phyloP scores from a whole-genome alignment of 2,113 vertebrate genomes.

The Ophthalmolycus amberensis region DNA sequence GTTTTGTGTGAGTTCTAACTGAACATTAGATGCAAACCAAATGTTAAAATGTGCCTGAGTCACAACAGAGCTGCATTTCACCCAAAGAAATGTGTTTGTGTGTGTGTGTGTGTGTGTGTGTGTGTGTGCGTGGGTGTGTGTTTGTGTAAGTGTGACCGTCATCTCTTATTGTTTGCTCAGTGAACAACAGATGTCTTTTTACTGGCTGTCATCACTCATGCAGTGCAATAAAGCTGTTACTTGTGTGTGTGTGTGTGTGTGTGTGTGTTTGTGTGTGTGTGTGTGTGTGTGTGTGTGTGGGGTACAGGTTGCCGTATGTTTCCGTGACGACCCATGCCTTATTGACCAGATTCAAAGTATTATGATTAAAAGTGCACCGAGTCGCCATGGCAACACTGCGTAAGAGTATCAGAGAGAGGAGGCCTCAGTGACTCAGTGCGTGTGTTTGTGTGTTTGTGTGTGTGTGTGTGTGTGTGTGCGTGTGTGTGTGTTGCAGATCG shows the following conservation, averaged over 20 bases:
- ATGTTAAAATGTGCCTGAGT: too few species aligned
- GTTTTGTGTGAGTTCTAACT: too few species aligned
- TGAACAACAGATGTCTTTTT: conserved; percentile 16
- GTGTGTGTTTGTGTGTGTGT: not conserved
- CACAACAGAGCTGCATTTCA: too few species aligned
- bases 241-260: conserved; percentile 14
- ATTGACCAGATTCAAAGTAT: conserved; percentile 42
- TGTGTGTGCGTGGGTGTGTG: not conserved
- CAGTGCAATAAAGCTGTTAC: conserved; percentile 10
- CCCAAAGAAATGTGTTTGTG: too few species aligned
- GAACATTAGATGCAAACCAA: too few species aligned
- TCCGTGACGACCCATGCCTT: conserved; percentile 22
- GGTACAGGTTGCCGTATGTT: not conserved
- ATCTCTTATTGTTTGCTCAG: not conserved
- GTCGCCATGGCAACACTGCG: conserved; percentile 44
- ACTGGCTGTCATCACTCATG: not conserved
- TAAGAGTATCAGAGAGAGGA: conserved; percentile 28
- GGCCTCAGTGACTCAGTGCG: not conserved
- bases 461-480: not conserved
- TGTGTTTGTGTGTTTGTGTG: conserved; percentile 5
- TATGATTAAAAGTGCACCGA: conserved; percentile 43
- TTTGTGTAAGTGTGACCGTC: not conserved
- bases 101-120: too few species aligned
- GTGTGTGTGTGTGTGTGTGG: not conserved
- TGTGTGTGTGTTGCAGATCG: not conserved